These are phyloP conservation scores for Corythoichthys intestinalis DNA, from an alignment of 2,113 vertebrate species.

Conservation along the genomic window DNA sequence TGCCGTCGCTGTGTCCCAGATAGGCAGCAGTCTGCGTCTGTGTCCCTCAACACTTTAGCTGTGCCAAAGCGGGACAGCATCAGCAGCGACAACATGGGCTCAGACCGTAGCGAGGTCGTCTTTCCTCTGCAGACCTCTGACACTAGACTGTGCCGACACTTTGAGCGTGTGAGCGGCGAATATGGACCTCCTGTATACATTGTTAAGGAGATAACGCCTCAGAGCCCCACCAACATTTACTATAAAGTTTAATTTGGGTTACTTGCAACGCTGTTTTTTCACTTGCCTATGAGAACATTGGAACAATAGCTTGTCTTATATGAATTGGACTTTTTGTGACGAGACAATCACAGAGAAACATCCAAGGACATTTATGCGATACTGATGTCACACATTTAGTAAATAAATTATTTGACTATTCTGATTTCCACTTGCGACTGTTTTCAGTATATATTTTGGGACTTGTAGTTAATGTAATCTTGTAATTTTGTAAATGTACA, in stretches of 20 bases:
- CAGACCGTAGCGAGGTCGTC: conserved; percentile 93
- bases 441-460: background rate
- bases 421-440: background rate
- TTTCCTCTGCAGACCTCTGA: conserved; percentile 90
- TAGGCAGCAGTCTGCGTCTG: conserved; percentile 80
- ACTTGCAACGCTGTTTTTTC: background rate
- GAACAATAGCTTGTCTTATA: background rate
- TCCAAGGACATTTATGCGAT: background rate
- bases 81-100: conserved; percentile 86
- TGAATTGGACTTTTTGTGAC: background rate
- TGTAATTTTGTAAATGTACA: background rate
- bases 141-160: conserved; percentile 92
- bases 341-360: conserved; percentile 30
- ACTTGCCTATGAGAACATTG: background rate
- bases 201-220: conserved; percentile 94
- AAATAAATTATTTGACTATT: background rate
- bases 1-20: conserved; percentile 82
- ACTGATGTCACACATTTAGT: background rate
- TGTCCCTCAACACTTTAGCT: conserved; percentile 89
- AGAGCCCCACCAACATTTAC: conserved; percentile 95
- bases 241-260: conserved; percentile 87
- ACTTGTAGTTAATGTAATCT: background rate
- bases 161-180: conserved; percentile 92
- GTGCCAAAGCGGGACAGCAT: conserved; percentile 82
- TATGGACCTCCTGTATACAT: conserved; percentile 97